Evolutionary conservation across 2,113 vertebrate genomes (phyloP).

Genomic region (Capra hircus): DNA sequence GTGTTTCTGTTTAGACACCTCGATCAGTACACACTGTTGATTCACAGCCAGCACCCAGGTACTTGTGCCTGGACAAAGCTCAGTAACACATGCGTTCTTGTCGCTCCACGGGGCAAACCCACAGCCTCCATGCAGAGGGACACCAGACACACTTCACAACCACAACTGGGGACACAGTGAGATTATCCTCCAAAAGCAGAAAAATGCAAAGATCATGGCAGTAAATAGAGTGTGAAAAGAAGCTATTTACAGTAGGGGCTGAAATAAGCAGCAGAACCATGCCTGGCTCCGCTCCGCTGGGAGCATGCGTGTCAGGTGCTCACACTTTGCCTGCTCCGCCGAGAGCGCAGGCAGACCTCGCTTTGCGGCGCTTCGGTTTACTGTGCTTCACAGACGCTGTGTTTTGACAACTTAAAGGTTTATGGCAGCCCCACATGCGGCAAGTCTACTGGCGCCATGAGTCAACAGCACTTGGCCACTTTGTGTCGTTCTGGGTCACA

Average conservation of each 20-base stretch:
- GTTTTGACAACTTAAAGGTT: not conserved
- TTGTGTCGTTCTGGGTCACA: not conserved
- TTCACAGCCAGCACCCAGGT: rapidly evolving
- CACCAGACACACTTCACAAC: rapidly evolving
- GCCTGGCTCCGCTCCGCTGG: rapidly evolving
- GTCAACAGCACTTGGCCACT: not conserved
- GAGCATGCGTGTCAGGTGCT: rapidly evolving
- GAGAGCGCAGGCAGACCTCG: not conserved
- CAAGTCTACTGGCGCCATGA: not conserved
- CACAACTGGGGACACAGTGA: not conserved
- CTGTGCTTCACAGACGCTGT: not conserved
- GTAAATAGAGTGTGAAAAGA: not conserved
- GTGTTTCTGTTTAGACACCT: not conserved
- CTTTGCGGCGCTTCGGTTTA: rapidly evolving
- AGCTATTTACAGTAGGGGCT: not conserved
- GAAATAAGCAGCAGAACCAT: rapidly evolving
- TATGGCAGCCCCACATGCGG: rapidly evolving
- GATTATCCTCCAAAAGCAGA: not conserved
- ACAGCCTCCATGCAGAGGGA: not conserved
- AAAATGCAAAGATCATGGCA: not conserved
- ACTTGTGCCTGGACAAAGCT: not conserved
- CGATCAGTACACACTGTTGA: no score
- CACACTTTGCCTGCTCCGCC: rapidly evolving
- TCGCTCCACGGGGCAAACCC: not conserved
- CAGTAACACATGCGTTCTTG: rapidly evolving